Evolutionary conservation across 1,140 invertebrate genomes (phyloP), one percentile per base, ranked within the genome.

Genomic region (Cepaea nemoralis): DNA sequence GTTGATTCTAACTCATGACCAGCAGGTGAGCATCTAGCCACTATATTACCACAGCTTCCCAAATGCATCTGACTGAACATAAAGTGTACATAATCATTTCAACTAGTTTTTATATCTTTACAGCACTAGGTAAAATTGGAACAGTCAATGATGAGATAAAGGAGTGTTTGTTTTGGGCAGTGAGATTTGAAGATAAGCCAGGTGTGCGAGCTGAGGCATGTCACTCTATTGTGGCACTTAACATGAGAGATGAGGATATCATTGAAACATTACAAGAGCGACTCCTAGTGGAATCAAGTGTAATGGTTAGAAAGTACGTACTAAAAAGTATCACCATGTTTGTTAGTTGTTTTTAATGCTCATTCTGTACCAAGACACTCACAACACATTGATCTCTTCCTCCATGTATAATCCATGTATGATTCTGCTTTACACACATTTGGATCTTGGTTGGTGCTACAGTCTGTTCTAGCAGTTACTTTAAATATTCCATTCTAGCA

Each of bases 201-300:
- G 88, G 86, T 22, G 90, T 91, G 8, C 82, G 91, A 66, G 89
- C 90, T 6, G 90, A 91, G 83, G 90, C 91, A 1, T 91, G 90
- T 80, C 88, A 91, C 81, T 85, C 88, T 14, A 85, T 91, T 12
- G 84, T 86, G 42, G 67, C 82, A 12, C 83, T 92, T 5, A 79
- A 86, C 40, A 78, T 88, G 5, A 67, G 85, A 37, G 88, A 86
- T 42, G 90, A 91, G 27, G 89, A 90, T 37, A 84, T 91, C 22
- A 84, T 88, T 10, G 85, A 90, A n/a, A 85, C 88, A 27, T 83
- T 92, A 16, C 90, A 91, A 81, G 89, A 91, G 16, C 77, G 90
- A 37, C 88, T 89, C 63, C 84, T 92, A 48, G 91, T 92, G 0
- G 91, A 92, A 74, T 83, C 84, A 16, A 88, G 83, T 66, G 77